phyloP scores from a whole-genome alignment of 1,140 invertebrate genomes.

The Anthonomus grandis region DNA sequence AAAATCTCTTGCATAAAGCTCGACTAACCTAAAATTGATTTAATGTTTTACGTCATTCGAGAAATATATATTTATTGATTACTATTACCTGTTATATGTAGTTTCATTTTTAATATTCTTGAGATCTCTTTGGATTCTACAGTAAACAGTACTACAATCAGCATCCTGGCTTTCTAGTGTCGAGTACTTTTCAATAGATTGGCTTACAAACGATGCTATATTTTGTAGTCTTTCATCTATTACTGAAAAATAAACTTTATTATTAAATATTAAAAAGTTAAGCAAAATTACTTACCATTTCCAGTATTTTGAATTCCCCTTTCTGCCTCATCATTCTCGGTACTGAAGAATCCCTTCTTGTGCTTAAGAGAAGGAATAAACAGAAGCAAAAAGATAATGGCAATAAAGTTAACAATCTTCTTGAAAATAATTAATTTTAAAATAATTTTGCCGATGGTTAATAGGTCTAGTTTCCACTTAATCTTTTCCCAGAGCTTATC shows the following conservation, averaged over 20 bases:
- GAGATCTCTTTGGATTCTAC: constrained; percentile 14
- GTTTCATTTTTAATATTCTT: constrained; percentile 18
- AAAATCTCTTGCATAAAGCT: constrained; percentile 5
- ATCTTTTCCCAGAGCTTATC: constrained; percentile 43
- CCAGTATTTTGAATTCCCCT: constrained; percentile 5
- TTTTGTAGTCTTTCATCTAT: constrained; percentile 19
- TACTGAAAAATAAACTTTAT: not conserved
- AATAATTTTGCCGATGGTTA: constrained; percentile 68
- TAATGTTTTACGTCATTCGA: too few relatives aligned
- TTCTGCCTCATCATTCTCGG: constrained; percentile 22
- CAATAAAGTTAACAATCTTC: constrained; percentile 73
- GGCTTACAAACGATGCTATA: constrained; percentile 18
- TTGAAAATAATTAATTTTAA: constrained; percentile 72
- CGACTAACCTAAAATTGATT: constrained; percentile 17
- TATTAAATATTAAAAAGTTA: too few relatives aligned
- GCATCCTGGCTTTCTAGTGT: constrained; percentile 4
- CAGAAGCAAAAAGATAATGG: constrained; percentile 66
- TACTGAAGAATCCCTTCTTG: constrained; percentile 25
- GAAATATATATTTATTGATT: too few relatives aligned
- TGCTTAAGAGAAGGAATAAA: constrained; percentile 68
- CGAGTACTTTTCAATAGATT: constrained; percentile 26
- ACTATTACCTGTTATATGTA: constrained; percentile 22
- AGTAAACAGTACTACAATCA: constrained; percentile 20
- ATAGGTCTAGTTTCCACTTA: constrained; percentile 63
- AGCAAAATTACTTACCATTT: not conserved